Evolutionary conservation across 1,140 invertebrate species (phyloP).

Genomic region (Belonocnema kinseyi): DNA sequence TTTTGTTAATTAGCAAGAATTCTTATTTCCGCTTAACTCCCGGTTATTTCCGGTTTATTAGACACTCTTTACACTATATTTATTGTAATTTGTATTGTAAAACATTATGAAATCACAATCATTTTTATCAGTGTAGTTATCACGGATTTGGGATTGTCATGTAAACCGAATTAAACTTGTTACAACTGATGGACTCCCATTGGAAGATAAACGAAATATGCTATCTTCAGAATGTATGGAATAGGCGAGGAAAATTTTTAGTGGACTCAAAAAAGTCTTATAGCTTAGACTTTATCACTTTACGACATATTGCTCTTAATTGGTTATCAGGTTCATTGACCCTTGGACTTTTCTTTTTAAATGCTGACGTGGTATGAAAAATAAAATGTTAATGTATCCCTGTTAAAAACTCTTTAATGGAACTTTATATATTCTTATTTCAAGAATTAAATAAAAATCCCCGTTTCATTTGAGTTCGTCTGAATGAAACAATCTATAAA

Average conservation of each 20-base stretch:
- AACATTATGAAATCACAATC: too few relatives aligned
- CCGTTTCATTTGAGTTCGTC: background rate
- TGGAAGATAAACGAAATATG: background rate
- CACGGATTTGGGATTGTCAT: too few relatives aligned
- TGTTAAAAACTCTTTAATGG: background rate
- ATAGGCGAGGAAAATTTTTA: background rate
- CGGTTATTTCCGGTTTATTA: too few relatives aligned
- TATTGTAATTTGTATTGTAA: too few relatives aligned
- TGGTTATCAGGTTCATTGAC: constrained; percentile 26
- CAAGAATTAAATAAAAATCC: background rate
- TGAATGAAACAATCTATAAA: background rate
- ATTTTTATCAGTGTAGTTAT: too few relatives aligned
- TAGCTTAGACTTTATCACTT: constrained; percentile 8
- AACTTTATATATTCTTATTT: background rate
- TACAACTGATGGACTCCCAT: background rate
- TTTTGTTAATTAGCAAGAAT: too few relatives aligned
- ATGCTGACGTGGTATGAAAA: background rate
- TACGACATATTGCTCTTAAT: constrained; percentile 14
- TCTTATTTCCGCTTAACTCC: too few relatives aligned
- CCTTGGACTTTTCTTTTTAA: constrained; percentile 21
- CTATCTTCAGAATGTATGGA: background rate
- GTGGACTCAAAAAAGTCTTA: constrained; percentile 13
- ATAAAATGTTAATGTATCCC: too few relatives aligned
- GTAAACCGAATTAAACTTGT: background rate
- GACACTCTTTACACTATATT: too few relatives aligned